These are phyloP conservation scores for Wasmannia auropunctata DNA, from an alignment of 1,140 invertebrate species.

Conservation along the genomic window DNA sequence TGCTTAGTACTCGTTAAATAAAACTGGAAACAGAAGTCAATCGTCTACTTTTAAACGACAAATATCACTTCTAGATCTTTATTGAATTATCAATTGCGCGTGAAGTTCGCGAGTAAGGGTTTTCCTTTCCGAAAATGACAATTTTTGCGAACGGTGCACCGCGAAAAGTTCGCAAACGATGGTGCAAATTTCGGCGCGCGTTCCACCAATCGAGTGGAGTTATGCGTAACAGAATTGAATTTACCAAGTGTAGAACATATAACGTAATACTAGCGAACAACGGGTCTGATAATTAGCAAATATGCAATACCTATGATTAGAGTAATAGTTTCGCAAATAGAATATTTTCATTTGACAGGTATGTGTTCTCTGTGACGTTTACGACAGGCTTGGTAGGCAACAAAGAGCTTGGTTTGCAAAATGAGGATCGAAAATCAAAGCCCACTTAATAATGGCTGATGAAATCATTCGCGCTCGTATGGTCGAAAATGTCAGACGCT, in stretches of 20 bases:
- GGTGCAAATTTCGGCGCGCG: not conserved
- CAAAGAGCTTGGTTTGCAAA: slow-evolving; percentile 74
- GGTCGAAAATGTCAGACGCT: slow-evolving; percentile 74
- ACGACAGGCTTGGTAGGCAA: slow-evolving; percentile 54
- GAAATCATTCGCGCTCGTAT: slow-evolving; percentile 74
- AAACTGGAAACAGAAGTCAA: slow-evolving; percentile 44
- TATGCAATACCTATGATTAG: slow-evolving; percentile 74
- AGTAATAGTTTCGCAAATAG: slow-evolving; percentile 73
- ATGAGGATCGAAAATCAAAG: slow-evolving; percentile 77
- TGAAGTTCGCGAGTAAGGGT: not conserved
- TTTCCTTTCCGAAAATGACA: not conserved
- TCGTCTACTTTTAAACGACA: not conserved
- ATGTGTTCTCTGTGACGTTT: slow-evolving; percentile 65
- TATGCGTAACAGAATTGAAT: slow-evolving; percentile 48
- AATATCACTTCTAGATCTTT: not conserved
- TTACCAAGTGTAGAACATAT: slow-evolving; percentile 56
- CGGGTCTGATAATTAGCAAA: slow-evolving; percentile 64
- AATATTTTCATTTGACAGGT: slow-evolving; percentile 75
- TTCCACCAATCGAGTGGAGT: not conserved
- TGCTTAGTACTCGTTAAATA: slow-evolving; percentile 45
- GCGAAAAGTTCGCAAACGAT: not conserved
- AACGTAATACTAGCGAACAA: slow-evolving; percentile 39
- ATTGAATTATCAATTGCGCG: not conserved
- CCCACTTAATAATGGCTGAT: slow-evolving; percentile 76
- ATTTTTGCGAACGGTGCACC: not conserved